A percentile compares a stretch with the other conserved stretches of the same genome.
phyloP scores from a whole-genome alignment of 92 coral and sea anemone genomes.

The Scolanthus callimorphus region DNA sequence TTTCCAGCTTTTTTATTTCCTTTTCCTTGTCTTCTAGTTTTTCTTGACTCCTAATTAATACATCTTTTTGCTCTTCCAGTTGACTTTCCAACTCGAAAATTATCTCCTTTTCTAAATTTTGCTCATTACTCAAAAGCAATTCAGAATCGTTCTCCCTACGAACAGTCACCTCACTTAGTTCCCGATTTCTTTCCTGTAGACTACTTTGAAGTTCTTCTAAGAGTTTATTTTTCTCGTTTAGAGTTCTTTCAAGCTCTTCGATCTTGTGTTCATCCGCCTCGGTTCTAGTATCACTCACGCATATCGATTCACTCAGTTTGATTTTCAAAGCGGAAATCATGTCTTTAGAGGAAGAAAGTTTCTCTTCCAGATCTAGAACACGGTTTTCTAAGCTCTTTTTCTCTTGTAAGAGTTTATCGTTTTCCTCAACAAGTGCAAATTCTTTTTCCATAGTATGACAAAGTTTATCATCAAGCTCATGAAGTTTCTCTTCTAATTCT shows the following conservation, averaged over 20 bases:
- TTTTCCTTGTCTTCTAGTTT: constrained; percentile 12
- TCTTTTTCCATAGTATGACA: constrained; percentile 57
- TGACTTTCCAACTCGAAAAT: constrained; percentile 26
- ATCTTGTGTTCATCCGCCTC: constrained; percentile 24
- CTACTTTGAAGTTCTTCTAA: constrained; percentile 5
- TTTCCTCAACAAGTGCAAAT: constrained; percentile 46
- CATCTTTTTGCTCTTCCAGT: constrained; percentile 4
- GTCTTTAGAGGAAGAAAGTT: constrained; percentile 44
- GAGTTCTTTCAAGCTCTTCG: constrained; percentile 36
- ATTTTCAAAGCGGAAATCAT: constrained; percentile 45
- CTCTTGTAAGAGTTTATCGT: constrained; percentile 51
- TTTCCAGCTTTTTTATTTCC: constrained; percentile 13
- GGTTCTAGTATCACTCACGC: constrained; percentile 7
- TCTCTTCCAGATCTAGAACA: constrained; percentile 46
- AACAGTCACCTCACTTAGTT: constrained; percentile 11
- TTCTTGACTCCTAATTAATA: background rate
- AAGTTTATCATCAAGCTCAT: constrained; percentile 59
- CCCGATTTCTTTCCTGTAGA: constrained; percentile 18
- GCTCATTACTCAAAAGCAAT: constrained; percentile 4
- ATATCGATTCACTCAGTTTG: constrained; percentile 30
- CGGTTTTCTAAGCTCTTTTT: constrained; percentile 43
- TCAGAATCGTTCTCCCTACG: constrained; percentile 8
- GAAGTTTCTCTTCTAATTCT: constrained; percentile 53
- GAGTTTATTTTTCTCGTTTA: constrained; percentile 26
- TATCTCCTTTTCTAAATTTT: constrained; percentile 7